A percentile compares a stretch with the other conserved stretches of the same genome.
phyloP scores from a whole-genome alignment of 2,113 vertebrate species.

The Dasyurus viverrinus region DNA sequence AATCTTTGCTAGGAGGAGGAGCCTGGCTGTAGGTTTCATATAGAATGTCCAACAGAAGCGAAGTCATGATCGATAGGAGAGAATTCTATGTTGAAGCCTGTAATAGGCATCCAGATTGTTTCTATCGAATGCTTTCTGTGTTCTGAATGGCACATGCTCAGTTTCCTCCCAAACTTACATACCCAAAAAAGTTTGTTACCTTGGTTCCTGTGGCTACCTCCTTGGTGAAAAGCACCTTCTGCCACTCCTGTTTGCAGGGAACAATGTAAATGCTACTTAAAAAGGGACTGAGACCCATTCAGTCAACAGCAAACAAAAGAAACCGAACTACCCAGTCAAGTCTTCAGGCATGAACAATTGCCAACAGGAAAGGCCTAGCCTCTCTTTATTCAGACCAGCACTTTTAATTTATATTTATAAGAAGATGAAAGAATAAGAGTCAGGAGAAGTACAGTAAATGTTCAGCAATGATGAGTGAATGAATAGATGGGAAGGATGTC shows the following conservation, averaged over 20 bases:
- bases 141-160: neutral
- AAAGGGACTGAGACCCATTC: neutral
- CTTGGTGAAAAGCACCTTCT: conserved; percentile 14
- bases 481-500: neutral
- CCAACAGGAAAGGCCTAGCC: neutral
- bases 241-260: neutral
- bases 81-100: neutral
- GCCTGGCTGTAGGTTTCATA: conserved; percentile 45
- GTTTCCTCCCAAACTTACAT: neutral
- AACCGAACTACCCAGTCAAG: neutral
- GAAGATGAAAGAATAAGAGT: neutral
- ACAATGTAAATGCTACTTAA: neutral
- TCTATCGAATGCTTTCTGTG: neutral
- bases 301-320: neutral
- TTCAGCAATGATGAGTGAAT: neutral
- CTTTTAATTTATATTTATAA: neutral
- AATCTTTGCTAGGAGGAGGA: conserved; percentile 65
- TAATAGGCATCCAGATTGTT: neutral
- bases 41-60: conserved; percentile 56
- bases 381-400: neutral
- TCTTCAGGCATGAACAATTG: neutral
- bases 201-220: conserved; percentile 36
- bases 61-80: conserved; percentile 11
- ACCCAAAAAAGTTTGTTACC: neutral
- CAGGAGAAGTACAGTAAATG: neutral